Evolutionary conservation across 1,140 invertebrate species (phyloP), one percentile per base, ranked within the genome.

Genomic region (Himalopsyche phryganea): DNA sequence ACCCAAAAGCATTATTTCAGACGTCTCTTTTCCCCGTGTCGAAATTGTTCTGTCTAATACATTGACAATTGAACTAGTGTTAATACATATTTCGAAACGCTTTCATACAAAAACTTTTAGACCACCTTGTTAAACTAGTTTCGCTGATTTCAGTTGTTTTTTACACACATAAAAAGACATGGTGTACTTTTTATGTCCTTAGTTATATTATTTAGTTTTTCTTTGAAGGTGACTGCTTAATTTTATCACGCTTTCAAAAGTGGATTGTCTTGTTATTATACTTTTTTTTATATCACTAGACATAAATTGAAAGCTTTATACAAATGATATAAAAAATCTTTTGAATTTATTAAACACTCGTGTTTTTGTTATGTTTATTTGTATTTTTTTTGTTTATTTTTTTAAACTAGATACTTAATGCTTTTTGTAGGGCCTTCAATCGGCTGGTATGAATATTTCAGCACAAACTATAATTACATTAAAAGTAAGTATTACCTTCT

Each of bases 381-480:
- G 20, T 55, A 4, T 55, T 6, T 15, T 55, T 13, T 40, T 14
- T 40, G 38, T 52, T 7, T 6, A 7, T 14, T 50, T 50, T 50
- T 42, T 20, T 28, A 18, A 60, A 54, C 35, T 64, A 64, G 61
- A 75, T 66, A 50, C 41, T 64, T 80, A n/a, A 9, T 28, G 23
- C 23, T 28, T 28, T 28, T 28, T 81, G 75, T 85, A 92, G 90
- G 89, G 86, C 74, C 87, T 92, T 75, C 88, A 91, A 83, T 88
- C 88, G 76, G 85, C 84, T 73, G 90, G 90, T 65, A 87, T 88
- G 85, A 91, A 92, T 85, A 87, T 92, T 76, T 89, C 89, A 69
- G 85, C 89, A 75, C 84, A 91, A 74, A 89, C 86, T 79, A 85
- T 94, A 81, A 89, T 92, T 71, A 88, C 89, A 74, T 82, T 94